A percentile compares a stretch with the other conserved stretches of the same genome.
These are phyloP conservation scores for Furcifer pardalis DNA, from an alignment of 2,797 vertebrate species.

Conservation along the genomic window DNA sequence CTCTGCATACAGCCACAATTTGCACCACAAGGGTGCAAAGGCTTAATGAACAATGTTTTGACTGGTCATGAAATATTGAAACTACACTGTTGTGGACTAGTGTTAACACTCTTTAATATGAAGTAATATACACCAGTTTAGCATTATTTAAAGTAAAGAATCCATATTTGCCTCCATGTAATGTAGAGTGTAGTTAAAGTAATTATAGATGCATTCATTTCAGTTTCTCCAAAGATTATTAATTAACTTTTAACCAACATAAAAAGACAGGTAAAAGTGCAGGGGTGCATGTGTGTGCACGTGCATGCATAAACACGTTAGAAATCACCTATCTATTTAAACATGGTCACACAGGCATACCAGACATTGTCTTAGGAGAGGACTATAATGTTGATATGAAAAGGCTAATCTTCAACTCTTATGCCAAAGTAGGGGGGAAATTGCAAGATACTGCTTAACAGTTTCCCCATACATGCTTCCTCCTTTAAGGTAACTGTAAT, in stretches of 20 bases:
- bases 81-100: no score
- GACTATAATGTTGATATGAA: background rate
- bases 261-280: background rate
- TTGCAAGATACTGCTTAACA: background rate
- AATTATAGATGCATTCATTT: background rate
- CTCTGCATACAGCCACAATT: no score
- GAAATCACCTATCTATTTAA: no score
- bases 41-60: no score
- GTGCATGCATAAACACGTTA: no score
- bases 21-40: no score
- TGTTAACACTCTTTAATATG: no score
- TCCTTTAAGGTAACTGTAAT: background rate
- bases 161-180: background rate
- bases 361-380: background rate
- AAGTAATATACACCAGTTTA: no score
- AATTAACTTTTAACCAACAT: constrained; percentile 3
- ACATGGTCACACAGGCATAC: background rate
- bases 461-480: background rate
- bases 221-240: background rate
- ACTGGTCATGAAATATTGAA: no score
- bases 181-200: background rate
- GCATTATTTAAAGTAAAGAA: background rate
- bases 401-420: background rate
- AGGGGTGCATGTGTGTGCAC: no score
- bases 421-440: background rate